phyloP scores from a whole-genome alignment of 2,797 vertebrate genomes.

The Rhinogobio ventralis region DNA sequence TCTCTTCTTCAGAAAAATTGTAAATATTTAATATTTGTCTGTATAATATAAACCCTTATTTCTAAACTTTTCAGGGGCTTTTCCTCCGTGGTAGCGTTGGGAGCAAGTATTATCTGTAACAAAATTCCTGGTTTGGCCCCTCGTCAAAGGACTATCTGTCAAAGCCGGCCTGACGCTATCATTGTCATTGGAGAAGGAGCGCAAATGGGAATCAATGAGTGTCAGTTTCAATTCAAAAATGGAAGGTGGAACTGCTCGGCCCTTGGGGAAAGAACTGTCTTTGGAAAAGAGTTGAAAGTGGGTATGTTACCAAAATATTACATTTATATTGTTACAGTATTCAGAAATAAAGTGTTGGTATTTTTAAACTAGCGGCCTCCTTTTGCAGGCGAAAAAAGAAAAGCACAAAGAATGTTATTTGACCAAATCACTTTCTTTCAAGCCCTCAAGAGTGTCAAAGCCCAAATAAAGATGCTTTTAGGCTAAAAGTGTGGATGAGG shows the following conservation, averaged over 20 bases:
- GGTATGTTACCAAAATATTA: conserved; percentile 83
- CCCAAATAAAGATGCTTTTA: conserved; percentile 2
- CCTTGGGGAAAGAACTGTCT: conserved; percentile 94
- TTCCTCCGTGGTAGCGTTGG: conserved; percentile 94
- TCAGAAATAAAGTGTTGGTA: neutral
- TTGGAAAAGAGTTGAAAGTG: conserved; percentile 98
- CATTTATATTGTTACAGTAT: conserved; percentile 33
- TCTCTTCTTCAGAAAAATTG: neutral
- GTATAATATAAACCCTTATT: conserved; percentile 11
- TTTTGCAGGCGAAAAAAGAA: neutral
- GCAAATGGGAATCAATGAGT: conserved; percentile 97
- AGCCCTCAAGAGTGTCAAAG: neutral
- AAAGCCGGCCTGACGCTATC: conserved; percentile 96
- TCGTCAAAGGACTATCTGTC: conserved; percentile 96
- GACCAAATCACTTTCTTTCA: neutral
- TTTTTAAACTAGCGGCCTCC: neutral
- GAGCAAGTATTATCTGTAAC: conserved; percentile 97
- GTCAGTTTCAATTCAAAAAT: conserved; percentile 95
- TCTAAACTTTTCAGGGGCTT: conserved; percentile 81
- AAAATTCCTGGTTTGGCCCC: conserved; percentile 97
- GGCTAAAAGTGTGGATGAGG: neutral
- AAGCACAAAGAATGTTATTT: neutral
- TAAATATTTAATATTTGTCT: neutral
- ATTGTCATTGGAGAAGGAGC: conserved; percentile 98
- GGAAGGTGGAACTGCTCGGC: conserved; percentile 98